Percentiles rank a stretch among this genome's conserved stretches.
Conservation (phyloP, 2,888 invertebrate genomes). For the Trypoxylon attenuatum region DNA sequence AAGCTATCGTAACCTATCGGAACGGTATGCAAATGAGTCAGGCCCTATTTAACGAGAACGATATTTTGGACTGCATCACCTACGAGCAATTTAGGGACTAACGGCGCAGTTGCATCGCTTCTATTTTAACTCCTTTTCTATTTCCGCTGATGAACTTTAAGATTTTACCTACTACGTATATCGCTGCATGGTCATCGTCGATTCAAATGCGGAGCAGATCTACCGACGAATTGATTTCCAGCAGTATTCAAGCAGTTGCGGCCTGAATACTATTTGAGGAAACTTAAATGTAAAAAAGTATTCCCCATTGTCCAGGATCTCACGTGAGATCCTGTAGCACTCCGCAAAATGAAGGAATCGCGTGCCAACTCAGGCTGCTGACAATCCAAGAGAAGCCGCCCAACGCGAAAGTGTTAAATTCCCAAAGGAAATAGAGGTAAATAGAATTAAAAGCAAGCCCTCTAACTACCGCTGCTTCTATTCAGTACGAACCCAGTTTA, state of each 20-base stretch:
- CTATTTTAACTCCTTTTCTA: neutral
- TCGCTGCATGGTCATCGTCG: too few species aligned
- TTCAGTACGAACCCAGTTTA: conserved; percentile 1
- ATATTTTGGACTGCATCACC: neutral
- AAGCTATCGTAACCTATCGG: neutral
- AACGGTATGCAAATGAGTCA: neutral
- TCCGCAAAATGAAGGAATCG: conserved; percentile 53
- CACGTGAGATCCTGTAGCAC: conserved; percentile 19
- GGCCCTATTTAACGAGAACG: too few species aligned
- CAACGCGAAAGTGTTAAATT: conserved; percentile 13
- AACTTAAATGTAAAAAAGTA: too few species aligned
- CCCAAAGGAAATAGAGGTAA: conserved; percentile 24
- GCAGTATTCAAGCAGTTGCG: too few species aligned
- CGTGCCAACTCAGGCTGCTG: conserved; percentile 36
- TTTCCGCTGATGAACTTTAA: neutral
- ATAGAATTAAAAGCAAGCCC: neutral
- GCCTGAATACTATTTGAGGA: too few species aligned
- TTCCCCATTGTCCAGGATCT: neutral
- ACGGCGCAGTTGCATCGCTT: neutral
- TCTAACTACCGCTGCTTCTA: neutral
- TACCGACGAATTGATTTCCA: too few species aligned
- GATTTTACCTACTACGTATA: neutral
- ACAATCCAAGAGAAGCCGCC: neutral
- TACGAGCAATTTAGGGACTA: neutral
- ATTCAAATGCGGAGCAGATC: too few species aligned